These are phyloP conservation scores for Buathra laborator DNA, from an alignment of 2,888 invertebrate genomes.

Conservation along the genomic window DNA sequence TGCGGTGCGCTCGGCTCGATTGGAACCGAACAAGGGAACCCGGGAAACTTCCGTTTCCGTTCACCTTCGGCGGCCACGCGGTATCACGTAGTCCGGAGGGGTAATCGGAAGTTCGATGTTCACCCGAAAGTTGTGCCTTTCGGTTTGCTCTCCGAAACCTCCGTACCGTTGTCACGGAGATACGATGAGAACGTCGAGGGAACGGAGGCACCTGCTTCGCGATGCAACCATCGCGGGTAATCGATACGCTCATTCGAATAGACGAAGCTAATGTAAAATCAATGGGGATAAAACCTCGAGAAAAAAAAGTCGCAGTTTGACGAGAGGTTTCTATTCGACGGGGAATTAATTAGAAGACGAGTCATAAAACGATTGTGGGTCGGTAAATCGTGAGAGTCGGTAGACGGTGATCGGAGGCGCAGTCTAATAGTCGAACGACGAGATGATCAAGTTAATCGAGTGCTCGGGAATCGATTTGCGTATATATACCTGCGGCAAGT, in stretches of 20 bases:
- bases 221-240: neutral
- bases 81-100: slow-evolving; percentile 47
- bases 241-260: slow-evolving; percentile 3
- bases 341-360: neutral
- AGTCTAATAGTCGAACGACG: neutral
- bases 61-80: neutral
- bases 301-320: too few species aligned
- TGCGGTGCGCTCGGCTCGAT: slow-evolving; percentile 37
- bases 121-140: slow-evolving; percentile 41
- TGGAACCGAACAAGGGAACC: slow-evolving; percentile 35
- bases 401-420: neutral
- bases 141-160: neutral
- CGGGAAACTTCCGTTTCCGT: slow-evolving; percentile 56
- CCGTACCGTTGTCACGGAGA: slow-evolving; percentile 1
- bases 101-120: slow-evolving; percentile 60
- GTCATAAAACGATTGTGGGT: slow-evolving; percentile 30
- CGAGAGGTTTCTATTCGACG: too few species aligned
- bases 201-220: slow-evolving; percentile 11
- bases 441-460: slow-evolving; percentile 47
- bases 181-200: slow-evolving; percentile 11
- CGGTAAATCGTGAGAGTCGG: slow-evolving; percentile 26
- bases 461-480: slow-evolving; percentile 17
- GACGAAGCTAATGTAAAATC: neutral
- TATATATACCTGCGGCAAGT: slow-evolving; percentile 32
- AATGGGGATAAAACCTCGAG: neutral